Percentiles rank a stretch among this genome's conserved stretches.
These are phyloP conservation scores for Platyscapa corneri DNA, from an alignment of 1,140 invertebrate species.

Conservation along the genomic window DNA sequence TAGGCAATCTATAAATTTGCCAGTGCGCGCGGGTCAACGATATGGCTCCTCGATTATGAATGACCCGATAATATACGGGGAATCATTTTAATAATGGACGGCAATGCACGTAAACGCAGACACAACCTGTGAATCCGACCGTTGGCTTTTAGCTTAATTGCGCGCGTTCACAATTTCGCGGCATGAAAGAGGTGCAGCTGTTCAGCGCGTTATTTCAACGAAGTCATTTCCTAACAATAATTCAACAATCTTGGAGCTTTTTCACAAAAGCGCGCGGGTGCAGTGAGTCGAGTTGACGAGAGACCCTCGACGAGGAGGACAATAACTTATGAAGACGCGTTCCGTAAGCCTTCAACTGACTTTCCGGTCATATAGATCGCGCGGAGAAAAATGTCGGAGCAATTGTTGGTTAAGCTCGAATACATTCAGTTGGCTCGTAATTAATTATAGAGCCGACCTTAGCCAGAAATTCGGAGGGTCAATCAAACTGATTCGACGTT, in stretches of 20 bases:
- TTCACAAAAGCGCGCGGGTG: background rate
- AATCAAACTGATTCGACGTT: no score
- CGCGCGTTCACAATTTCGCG: background rate
- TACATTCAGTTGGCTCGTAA: conserved; percentile 9
- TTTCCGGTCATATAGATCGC: background rate
- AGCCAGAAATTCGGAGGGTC: no score
- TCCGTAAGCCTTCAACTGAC: background rate
- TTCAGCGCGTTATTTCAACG: background rate
- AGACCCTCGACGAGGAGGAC: no score
- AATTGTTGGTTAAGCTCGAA: conserved; percentile 38
- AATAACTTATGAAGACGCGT: no score
- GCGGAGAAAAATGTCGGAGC: background rate
- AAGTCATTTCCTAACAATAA: background rate
- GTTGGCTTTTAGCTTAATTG: conserved; percentile 25
- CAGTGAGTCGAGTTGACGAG: background rate
- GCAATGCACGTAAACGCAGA: background rate
- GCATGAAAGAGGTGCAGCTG: background rate
- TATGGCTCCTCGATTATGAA: background rate
- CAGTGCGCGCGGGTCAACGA: background rate
- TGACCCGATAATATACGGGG: background rate
- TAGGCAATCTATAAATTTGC: background rate
- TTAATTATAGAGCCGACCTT: background rate
- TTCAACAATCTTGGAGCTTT: background rate
- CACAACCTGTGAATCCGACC: background rate
- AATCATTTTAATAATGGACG: conserved; percentile 30